Evolutionary conservation across 2,113 vertebrate genomes (phyloP), one percentile per base, ranked within the genome.

Genomic region (Pangasianodon gigas): DNA sequence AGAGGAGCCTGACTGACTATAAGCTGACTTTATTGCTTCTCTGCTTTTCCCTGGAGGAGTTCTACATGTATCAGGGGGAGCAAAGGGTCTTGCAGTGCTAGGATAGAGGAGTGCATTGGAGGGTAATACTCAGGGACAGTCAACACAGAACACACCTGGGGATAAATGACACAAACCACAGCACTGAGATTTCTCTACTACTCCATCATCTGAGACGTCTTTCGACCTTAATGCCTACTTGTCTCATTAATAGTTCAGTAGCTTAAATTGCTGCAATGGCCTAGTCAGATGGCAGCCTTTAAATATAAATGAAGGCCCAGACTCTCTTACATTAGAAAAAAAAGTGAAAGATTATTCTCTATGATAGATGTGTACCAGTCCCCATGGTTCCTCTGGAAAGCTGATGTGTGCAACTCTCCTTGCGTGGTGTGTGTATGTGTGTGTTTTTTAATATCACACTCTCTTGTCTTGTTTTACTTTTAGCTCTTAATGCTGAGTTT

Each of bases 241-340:
- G 90, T 92, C 91, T 93, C 91, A 87, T 65, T 86, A 94, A 95
- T 95, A 93, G 92, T 92, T 94, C 93, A 92, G 89, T 84, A 89
- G 84, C 90, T 93, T 87, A 89, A 90, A 91, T 93, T 87, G 92
- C 92, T 92, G 90, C 92, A 92, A 90, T 93, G 92, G 92, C 93
- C 92, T 88, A 90, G 93, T 94, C 92, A 92, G 93, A 93, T 92
- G 71, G 84, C 91, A 94, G 92, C 83, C 92, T 92, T 91, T 90
- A 91, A 92, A 93, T 92, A 94, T 91, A 94, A 93, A 94, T 92
- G 56, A 91, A 87, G 71, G 75, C 81, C 91, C 90, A 90, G 90
- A 82, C 83, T 81, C 84, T 79, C 56, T 91, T 93, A 88, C 87
- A 85, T 84, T 82, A 51, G 90, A 79, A 77, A 69, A 89, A 85